Base-by-base conservation (phyloP, 2,888 invertebrate species). In the Aphrophora alni region DNA sequence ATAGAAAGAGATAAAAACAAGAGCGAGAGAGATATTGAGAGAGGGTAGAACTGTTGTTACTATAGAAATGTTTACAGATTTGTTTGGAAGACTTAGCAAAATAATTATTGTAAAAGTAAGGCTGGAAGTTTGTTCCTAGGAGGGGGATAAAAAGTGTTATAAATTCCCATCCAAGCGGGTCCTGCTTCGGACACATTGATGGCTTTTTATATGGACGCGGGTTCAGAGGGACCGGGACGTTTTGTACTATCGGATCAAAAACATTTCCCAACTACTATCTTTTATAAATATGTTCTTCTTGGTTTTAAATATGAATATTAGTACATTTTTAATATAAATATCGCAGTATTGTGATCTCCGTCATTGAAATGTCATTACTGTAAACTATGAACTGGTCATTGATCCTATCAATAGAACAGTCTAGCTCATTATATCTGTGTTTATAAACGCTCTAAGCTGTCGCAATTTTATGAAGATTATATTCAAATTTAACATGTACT, bases 121-220 rank as follows among this genome's bases (percentile, higher is more conserved):
- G 21, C 21, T 3, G 59, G 4, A 59, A 59, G 59, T 59, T 59
- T n/a, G 59, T 21, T 2, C 59, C 1, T n/a, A 59, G 70, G 71
- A 44, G 21, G 27, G 72, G 71, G 44, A 21, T n/a, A 27, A 44
- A 74, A 79, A 79, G 74, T 79, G 78, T 68, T 79, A 74, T 79
- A 79, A 78, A 79, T 79, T 79, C 78, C 69, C 73, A 59, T 74
- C 74, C n/a, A n/a, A n/a, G n/a, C n/a, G n/a, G n/a, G n/a, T n/a
- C 74, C 78, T 79, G 78, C 33, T 69, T 74, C 68, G 78, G 78
- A 79, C 78, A 79, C 59, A 68, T 79, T 74, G 74, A 73, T 79
- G 78, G 78, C 59, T 59, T 59, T 59, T 59, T 59, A 59, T 59
- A 59, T 59, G 59, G 59, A 59, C 59, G 59, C 21, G 21, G 59